Conservation (phyloP, 2,113 vertebrate species). For the Corythoichthys intestinalis region DNA sequence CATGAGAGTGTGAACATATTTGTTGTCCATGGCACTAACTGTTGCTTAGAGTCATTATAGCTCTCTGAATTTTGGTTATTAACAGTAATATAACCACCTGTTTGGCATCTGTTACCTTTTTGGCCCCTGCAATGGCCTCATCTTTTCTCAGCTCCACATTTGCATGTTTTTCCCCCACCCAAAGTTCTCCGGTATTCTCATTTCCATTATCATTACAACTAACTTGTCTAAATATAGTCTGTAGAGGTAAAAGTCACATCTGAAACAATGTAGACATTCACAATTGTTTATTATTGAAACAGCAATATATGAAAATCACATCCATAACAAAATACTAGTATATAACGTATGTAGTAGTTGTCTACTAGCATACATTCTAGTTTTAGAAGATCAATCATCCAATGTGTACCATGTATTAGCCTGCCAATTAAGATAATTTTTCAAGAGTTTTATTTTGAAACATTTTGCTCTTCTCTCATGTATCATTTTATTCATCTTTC, state of each 20-base stretch:
- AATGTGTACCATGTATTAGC: neutral
- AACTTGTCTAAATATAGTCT: neutral
- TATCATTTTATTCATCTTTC: conserved; percentile 3
- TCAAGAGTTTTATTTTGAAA: conserved; percentile 43
- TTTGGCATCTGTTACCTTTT: neutral
- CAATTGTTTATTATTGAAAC: neutral
- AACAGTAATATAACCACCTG: neutral
- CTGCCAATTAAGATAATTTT: conserved; percentile 16
- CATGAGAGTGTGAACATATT: neutral
- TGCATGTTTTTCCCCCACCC: neutral
- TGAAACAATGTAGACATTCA: neutral
- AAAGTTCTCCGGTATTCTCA: neutral
- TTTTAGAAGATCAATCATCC: neutral
- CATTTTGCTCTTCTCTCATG: conserved; percentile 16
- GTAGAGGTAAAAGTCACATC: neutral
- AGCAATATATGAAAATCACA: neutral
- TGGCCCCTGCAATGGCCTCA: neutral
- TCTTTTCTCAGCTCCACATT: neutral
- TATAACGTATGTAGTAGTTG: neutral
- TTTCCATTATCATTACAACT: neutral
- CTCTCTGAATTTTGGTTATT: neutral
- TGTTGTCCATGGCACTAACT: neutral
- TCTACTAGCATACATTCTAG: neutral
- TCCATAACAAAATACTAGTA: neutral
- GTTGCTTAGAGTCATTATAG: neutral